Evolutionary conservation across 2,113 vertebrate species (phyloP), one percentile per base, ranked within the genome.

Genomic region (Bettongia penicillata): DNA sequence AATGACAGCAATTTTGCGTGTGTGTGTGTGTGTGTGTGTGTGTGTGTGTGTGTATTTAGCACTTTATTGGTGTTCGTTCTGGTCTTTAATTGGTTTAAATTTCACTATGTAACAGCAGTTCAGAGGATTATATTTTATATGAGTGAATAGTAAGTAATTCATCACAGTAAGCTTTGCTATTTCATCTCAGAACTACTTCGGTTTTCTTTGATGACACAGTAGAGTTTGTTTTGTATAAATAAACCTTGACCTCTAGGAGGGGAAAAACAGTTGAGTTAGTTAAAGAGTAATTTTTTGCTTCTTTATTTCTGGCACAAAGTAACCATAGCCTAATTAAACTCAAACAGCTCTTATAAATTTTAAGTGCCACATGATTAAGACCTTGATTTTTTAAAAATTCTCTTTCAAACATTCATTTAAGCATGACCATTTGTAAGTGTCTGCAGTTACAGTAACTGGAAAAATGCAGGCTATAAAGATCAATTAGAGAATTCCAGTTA

Each of bases 341-440:
- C 93, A 96, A 95, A 97, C 98, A 99, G 98, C 98, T 99, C 98
- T 98, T 99, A 98, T 98, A 98, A 98, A 98, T 99, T 99, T 98
- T 93, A 98, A 98, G 98, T 99, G 98, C 97, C 98, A 98, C 99
- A 98, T 98, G 97, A 99, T 99, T 99, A 43, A 98, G 98, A 98
- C 98, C 98, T 99, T 98, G 98, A 98, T 98, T 97, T 97, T 53
- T 96, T 57, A 93, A 94, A 95, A 97, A 95, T 98, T 96, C 93
- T 90, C 96, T 98, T 98, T 98, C 97, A 98, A 98, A 98, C 98
- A 98, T 98, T 99, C 98, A 98, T 97, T 99, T 98, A 97, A 89
- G 98, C 98, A 98, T 98, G 98, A 97, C 98, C 98, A 97, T 98
- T 98, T 98, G 98, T 98, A 98, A 98, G 98, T 98, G 98, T 98